Evolutionary conservation across 1,140 invertebrate species (phyloP).

Genomic region (Psix sp.): DNA sequence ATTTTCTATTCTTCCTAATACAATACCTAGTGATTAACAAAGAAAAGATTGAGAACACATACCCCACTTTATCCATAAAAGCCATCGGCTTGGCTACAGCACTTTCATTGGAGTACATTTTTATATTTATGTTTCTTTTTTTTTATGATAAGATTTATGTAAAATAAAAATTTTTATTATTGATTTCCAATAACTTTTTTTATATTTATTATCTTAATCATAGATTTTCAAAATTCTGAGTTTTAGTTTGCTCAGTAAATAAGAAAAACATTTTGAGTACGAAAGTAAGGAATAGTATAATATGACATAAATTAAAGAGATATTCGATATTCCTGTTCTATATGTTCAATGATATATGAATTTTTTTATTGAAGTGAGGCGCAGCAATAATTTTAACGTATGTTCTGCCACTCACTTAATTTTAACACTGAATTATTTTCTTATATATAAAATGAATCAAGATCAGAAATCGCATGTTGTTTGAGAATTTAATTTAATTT

Average conservation of each 20-base stretch:
- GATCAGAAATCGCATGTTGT: slow-evolving; percentile 70
- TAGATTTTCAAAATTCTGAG: slow-evolving; percentile 40
- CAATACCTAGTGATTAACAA: slow-evolving; percentile 68
- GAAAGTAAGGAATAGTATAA: too few relatives aligned
- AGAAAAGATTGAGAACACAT: slow-evolving; percentile 65
- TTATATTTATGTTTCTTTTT: slow-evolving; percentile 41
- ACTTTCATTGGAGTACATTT: slow-evolving; percentile 70
- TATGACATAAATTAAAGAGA: too few relatives aligned
- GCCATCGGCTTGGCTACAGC: slow-evolving; percentile 66
- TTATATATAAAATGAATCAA: slow-evolving; percentile 69
- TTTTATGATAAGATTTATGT: not conserved
- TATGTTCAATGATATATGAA: slow-evolving; percentile 29
- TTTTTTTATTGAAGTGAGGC: slow-evolving; percentile 74
- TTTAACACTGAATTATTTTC: slow-evolving; percentile 59
- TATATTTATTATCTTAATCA: too few relatives aligned
- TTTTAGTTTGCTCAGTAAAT: not conserved
- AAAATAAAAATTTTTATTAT: too few relatives aligned
- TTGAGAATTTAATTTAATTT: slow-evolving; percentile 76
- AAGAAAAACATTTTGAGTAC: not conserved
- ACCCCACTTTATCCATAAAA: slow-evolving; percentile 68
- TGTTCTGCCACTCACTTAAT: slow-evolving; percentile 75
- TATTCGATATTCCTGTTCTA: slow-evolving; percentile 24
- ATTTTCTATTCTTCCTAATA: slow-evolving; percentile 40
- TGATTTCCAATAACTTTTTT: too few relatives aligned
- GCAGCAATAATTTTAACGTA: slow-evolving; percentile 65